Evolutionary conservation across 2,797 vertebrate species (phyloP), one percentile per base, ranked within the genome.

Genomic region (Scleropages formosus): DNA sequence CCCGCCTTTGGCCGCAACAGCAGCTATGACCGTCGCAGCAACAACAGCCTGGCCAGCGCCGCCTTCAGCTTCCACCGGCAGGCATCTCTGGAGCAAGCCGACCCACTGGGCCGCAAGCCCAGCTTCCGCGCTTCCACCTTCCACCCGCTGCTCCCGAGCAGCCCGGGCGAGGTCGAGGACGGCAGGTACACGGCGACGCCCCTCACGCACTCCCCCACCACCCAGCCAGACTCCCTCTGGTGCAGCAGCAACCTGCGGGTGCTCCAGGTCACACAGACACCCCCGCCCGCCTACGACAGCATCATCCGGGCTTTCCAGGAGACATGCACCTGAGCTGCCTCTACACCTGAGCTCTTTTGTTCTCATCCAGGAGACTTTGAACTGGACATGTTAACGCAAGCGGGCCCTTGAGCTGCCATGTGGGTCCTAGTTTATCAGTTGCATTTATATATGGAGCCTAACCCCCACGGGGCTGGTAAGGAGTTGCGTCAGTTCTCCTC

Each of bases 71-170:
- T 98, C 85, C 96, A 98, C 83, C 90, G 95, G 0, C 98, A 98
- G 82, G 89, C 92, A 0, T 94, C 95, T 60, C 82, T 93, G 59
- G 96, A 98, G 65, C 93, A 92, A 73, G 86, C 91, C 0, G 95
- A 96, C 75, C 93, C 93, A 3, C 90, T 94, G 60, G 95, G 94
- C 12, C 93, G 95, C 75, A 98, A 99, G 85, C 91, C 94, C 63
- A 98, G 95, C 84, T 98, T 99, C 87, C 89, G 95, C 1, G 96
- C 94, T 0, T 99, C 97, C 4, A 99, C 97, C 12, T 99, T 99
- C 87, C 97, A 98, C 79, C 98, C 96, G 0, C 95, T 98, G 6
- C 86, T 98, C 69, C 96, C 98, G 77, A 94, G 94, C 59, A 96
- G 95, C 76, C 95, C 96, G 10, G 94, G 96, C 0, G 95, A 98